Evolutionary conservation across 2,888 invertebrate genomes (phyloP).

Genomic region (Chrysopilus asiliformis): DNA sequence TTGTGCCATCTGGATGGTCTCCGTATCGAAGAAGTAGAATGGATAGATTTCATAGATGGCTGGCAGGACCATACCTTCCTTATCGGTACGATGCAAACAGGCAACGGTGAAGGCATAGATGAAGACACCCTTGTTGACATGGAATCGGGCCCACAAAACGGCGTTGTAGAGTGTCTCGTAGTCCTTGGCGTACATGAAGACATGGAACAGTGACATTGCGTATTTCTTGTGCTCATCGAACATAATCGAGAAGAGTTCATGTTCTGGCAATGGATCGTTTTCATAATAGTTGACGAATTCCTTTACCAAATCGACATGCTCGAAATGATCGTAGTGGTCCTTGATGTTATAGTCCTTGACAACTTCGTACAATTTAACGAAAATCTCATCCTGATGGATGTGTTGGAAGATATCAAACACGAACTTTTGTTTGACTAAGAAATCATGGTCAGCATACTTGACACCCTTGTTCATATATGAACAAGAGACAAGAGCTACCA

Average conservation of each 20-base stretch:
- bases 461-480: slow-evolving; percentile 20
- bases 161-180: slow-evolving; percentile 60
- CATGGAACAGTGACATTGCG: slow-evolving; percentile 46
- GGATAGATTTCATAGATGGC: slow-evolving; percentile 56
- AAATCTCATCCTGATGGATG: slow-evolving; percentile 46
- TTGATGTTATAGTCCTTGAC: slow-evolving; percentile 47
- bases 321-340: slow-evolving; percentile 45
- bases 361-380: slow-evolving; percentile 33
- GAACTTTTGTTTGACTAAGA: slow-evolving; percentile 39
- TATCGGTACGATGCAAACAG: slow-evolving; percentile 44
- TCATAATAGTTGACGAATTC: slow-evolving; percentile 43
- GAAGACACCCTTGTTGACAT: slow-evolving; percentile 49
- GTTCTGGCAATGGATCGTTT: slow-evolving; percentile 32
- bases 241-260: slow-evolving; percentile 26
- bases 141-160: slow-evolving; percentile 51
- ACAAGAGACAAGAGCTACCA: slow-evolving; percentile 20
- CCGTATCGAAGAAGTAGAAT: slow-evolving; percentile 46
- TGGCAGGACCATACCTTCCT: slow-evolving; percentile 44
- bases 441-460: slow-evolving; percentile 39
- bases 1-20: slow-evolving; percentile 39
- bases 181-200: slow-evolving; percentile 56
- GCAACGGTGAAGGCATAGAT: slow-evolving; percentile 47
- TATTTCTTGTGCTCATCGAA: slow-evolving; percentile 36
- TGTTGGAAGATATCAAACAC: slow-evolving; percentile 42
- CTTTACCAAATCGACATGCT: slow-evolving; percentile 44